Conservation (phyloP, 2,797 vertebrate genomes). For the Labeo calbasu region DNA sequence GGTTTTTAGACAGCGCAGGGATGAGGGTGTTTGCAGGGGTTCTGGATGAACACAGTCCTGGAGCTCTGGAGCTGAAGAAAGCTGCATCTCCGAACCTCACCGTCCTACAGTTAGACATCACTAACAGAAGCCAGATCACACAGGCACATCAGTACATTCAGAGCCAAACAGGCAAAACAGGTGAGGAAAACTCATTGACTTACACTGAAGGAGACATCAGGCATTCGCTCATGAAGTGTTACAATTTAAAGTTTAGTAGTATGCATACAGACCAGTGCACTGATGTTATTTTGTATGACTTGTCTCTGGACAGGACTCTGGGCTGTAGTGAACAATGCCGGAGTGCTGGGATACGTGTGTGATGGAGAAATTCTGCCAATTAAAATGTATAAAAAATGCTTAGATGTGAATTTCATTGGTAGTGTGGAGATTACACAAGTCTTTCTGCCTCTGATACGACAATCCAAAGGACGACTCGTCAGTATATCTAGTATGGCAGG, state of each 20-base stretch:
- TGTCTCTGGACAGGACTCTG: slow-evolving; percentile 82
- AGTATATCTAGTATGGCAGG: slow-evolving; percentile 86
- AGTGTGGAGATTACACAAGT: slow-evolving; percentile 80
- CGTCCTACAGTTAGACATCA: slow-evolving; percentile 72
- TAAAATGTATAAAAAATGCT: slow-evolving; percentile 70
- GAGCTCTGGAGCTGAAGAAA: slow-evolving; percentile 63
- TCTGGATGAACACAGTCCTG: slow-evolving; percentile 62
- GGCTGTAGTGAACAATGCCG: slow-evolving; percentile 88
- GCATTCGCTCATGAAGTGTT: background rate
- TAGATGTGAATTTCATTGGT: slow-evolving; percentile 88
- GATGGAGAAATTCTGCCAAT: slow-evolving; percentile 83
- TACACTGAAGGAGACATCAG: background rate
- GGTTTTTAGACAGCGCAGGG: slow-evolving; percentile 59
- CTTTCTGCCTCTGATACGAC: slow-evolving; percentile 85
- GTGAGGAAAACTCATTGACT: slow-evolving; percentile 15
- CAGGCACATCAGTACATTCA: slow-evolving; percentile 49
- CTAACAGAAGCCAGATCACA: slow-evolving; percentile 61
- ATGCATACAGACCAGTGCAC: background rate
- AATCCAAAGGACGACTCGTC: slow-evolving; percentile 82
- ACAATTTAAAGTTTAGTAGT: background rate
- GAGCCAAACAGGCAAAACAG: slow-evolving; percentile 58
- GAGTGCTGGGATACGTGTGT: slow-evolving; percentile 72
- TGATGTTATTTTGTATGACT: background rate
- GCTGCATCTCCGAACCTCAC: slow-evolving; percentile 48
- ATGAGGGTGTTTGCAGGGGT: slow-evolving; percentile 72